phyloP scores from a whole-genome alignment of 2,888 invertebrate genomes.

The Microctonus aethiopoides region DNA sequence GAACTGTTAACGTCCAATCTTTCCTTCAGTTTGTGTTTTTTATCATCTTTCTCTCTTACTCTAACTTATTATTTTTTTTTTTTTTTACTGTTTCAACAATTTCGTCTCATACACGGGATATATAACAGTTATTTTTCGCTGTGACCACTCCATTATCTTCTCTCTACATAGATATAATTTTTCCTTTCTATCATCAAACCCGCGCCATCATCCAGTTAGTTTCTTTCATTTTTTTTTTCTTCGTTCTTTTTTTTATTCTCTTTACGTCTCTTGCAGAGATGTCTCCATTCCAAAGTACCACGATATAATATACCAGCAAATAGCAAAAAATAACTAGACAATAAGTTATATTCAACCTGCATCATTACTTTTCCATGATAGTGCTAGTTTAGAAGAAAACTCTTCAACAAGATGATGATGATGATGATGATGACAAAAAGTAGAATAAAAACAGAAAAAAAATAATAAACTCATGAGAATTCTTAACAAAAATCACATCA shows the following conservation, averaged over 20 bases:
- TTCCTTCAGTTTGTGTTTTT: constrained; percentile 56
- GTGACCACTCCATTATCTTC: constrained; percentile 43
- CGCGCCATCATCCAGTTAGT: constrained; percentile 6
- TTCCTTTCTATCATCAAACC: constrained; percentile 21
- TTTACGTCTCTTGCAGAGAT: constrained; percentile 26
- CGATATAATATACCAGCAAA: constrained; percentile 43
- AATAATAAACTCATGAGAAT: background rate
- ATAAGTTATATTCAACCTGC: constrained; percentile 60
- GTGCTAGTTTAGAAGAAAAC: constrained; percentile 4
- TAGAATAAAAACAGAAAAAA: constrained; percentile 26
- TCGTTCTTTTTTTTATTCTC: constrained; percentile 33
- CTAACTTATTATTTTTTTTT: background rate
- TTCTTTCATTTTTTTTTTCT: constrained; percentile 9
- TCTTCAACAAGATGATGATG: no score
- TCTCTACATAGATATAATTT: background rate
- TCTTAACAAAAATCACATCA: no score
- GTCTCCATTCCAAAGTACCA: constrained; percentile 53
- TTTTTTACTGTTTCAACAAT: constrained; percentile 6
- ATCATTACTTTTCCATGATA: constrained; percentile 56
- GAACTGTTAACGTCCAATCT: constrained; percentile 60
- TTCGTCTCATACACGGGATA: constrained; percentile 40
- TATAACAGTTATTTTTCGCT: constrained; percentile 63
- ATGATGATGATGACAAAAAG: background rate
- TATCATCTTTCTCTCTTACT: constrained; percentile 41
- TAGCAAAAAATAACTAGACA: constrained; percentile 49